Evolutionary conservation across 2,797 vertebrate species (phyloP), one percentile per base, ranked within the genome.

Genomic region (Gymnoscopelus braueri): DNA sequence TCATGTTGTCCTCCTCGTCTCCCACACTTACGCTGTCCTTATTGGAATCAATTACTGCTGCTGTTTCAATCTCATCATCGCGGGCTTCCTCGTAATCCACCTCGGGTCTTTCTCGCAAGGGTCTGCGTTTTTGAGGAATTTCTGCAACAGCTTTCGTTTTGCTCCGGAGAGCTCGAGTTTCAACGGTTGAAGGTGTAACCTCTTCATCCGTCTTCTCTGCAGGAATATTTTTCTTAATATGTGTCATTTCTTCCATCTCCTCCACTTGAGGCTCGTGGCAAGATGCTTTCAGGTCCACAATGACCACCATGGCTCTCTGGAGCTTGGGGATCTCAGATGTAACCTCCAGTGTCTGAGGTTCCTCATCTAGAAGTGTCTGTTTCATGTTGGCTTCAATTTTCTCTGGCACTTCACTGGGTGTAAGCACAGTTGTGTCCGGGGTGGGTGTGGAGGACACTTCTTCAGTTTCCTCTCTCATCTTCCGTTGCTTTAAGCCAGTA

Each of bases 401-500:
- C 39, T 44, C 39, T 44, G 39, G 39, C 7, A 44, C 15, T 3
- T 67, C 14, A 5, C 39, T 44, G 39, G 26, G 5, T 58, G 14
- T 2, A 14, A 13, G 14, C 29, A 26, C 1, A 62, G 35, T 1
- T 4, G 19, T 4, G 15, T 68, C 29, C 2, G 19, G 19, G 13
- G 29, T 3, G 0, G 7, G 2, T 14, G 60, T 5, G 12, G 48
- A 2, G 50, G 1, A 3, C 3, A 47, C 13, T 1, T 83, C 82
- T 67, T 44, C 63, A 9, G 60, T 63, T 11, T 74, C 68, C 49
- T 82, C 72, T 73, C 29, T 69, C 10, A 69, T 50, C 35, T 58
- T 84, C 64, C 57, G 84, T 47, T 79, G 87, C 74, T 91, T 95
- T 26, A 93, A 81, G 57, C 89, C 61, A 78, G 88, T 80, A 35